A percentile compares a stretch with the other conserved stretches of the same genome.
Conservation (phyloP, 2,888 invertebrate genomes). For the Strigamia crassipes region DNA sequence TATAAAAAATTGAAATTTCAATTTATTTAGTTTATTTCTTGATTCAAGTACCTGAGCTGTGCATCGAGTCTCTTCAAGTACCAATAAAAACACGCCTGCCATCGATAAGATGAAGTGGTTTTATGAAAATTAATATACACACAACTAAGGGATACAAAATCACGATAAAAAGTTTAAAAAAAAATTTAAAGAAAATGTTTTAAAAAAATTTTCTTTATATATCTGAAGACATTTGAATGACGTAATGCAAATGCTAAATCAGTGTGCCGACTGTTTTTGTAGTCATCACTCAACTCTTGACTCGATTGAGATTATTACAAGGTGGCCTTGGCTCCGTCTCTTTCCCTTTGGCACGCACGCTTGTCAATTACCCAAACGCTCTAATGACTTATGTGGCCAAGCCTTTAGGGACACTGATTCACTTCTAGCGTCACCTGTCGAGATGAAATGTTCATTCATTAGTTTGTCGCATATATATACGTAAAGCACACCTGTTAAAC, state of each 20-base stretch:
- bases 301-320: not conserved
- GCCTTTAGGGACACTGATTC: not conserved
- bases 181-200: not conserved
- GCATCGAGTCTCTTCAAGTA: too few species aligned
- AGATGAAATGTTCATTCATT: not conserved
- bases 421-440: not conserved
- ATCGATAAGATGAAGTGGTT: too few species aligned
- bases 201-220: not conserved
- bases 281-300: conserved; percentile 10
- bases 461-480: not conserved
- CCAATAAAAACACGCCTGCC: too few species aligned
- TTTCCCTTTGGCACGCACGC: not conserved
- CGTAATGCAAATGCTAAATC: not conserved
- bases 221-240: not conserved
- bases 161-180: too few species aligned
- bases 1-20: too few species aligned
- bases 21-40: too few species aligned
- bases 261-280: not conserved
- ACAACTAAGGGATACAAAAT: too few species aligned
- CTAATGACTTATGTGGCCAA: not conserved
- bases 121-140: too few species aligned
- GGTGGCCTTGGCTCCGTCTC: not conserved
- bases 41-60: too few species aligned
- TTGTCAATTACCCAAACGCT: not conserved
- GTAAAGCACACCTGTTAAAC: not conserved